Evolutionary conservation across 1,140 invertebrate species (phyloP).

Genomic region (Dreissena rostriformis): DNA sequence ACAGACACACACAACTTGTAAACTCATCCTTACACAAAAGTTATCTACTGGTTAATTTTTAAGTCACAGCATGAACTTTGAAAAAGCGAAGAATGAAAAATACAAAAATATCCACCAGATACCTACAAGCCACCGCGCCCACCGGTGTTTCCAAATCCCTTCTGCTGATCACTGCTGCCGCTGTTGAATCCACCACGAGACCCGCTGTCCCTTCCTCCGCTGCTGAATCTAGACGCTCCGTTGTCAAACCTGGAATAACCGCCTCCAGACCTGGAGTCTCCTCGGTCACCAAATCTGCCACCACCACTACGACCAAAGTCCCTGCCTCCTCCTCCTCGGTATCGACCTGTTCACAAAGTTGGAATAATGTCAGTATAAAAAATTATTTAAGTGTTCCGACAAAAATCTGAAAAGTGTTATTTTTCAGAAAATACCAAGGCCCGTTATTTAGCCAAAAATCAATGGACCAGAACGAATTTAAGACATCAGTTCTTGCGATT

Average conservation of each 20-base stretch:
- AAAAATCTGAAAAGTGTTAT: not conserved
- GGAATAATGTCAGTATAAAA: constrained; percentile 24
- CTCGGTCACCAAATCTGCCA: constrained; percentile 19
- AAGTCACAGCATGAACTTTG: no score
- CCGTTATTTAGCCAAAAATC: no score
- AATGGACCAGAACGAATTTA: no score
- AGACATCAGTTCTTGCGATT: no score
- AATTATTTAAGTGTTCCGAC: constrained; percentile 38
- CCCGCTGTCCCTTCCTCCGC: constrained; percentile 41
- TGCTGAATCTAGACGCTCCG: constrained; percentile 39
- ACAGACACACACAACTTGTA: no score
- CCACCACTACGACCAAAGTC: constrained; percentile 35
- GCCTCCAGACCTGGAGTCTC: constrained; percentile 33
- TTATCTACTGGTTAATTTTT: no score
- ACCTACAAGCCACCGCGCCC: no score
- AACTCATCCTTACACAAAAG: no score
- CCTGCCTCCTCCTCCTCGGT: constrained; percentile 13
- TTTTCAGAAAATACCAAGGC: not conserved
- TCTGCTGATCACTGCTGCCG: constrained; percentile 38
- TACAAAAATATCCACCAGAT: no score
- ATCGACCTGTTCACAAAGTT: constrained; percentile 44
- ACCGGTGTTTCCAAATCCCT: constrained; percentile 55
- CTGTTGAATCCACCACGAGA: constrained; percentile 31
- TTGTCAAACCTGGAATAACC: constrained; percentile 54
- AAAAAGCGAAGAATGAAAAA: no score